phyloP scores from a whole-genome alignment of 1,140 invertebrate genomes.

The Bombyx mandarina region DNA sequence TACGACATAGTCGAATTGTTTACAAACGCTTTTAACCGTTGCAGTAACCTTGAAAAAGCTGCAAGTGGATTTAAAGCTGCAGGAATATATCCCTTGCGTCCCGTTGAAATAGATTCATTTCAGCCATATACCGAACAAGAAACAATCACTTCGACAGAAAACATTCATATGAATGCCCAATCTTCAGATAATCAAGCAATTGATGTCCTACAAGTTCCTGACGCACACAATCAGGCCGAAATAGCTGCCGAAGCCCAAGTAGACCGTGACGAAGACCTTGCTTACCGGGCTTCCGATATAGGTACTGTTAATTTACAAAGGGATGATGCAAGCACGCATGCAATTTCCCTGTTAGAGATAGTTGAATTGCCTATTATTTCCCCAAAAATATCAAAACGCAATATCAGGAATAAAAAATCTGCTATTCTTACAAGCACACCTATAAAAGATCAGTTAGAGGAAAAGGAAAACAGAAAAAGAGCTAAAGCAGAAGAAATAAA shows the following conservation, averaged over 20 bases:
- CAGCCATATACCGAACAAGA: no score
- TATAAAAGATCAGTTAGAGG: not conserved
- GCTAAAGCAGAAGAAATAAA: conserved; percentile 3
- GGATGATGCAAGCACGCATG: not conserved
- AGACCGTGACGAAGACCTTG: not conserved
- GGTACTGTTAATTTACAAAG: not conserved
- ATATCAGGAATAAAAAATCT: not conserved
- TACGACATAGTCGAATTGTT: conserved; percentile 23
- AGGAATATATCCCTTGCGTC: conserved; percentile 1
- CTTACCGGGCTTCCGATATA: no score
- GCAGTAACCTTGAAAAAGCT: not conserved
- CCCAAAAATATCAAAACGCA: conserved; percentile 1
- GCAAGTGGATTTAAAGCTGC: not conserved
- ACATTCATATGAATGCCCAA: no score
- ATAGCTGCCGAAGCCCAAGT: not conserved
- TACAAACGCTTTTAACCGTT: conserved; percentile 7
- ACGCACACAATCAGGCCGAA: not conserved
- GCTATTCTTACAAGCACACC: conserved; percentile 1
- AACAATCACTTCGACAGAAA: no score
- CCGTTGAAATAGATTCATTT: no score
- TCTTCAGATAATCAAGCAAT: conserved; percentile 2
- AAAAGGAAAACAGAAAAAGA: conserved; percentile 2
- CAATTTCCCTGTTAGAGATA: not conserved
- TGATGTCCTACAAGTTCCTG: conserved; percentile 1
- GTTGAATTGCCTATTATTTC: conserved; percentile 1